Base-by-base conservation (phyloP, 2,888 invertebrate species). In the Tryphoninae sp. region DNA sequence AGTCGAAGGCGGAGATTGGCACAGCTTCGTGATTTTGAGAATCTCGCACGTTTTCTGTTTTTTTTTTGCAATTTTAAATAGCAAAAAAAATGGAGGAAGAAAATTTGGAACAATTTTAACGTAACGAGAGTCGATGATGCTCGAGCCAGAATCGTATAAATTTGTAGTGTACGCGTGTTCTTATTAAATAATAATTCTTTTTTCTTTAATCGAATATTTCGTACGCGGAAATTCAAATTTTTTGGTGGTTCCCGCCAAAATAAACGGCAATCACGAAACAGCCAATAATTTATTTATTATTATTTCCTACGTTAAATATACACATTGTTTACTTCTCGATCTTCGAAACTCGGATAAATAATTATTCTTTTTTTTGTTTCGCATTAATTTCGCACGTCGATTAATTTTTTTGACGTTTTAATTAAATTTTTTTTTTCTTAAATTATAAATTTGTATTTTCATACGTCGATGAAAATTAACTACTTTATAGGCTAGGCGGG, bases 231-330 rank as follows among this genome's bases (percentile, higher is more conserved):
- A 22, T 26, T 16, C 59, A 33, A 72, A 23, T 61, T 22, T 62
- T 53, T 33, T 33, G 33, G 33, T 33, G 49, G n/a, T 53, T 33
- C 61, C 13, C 22, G 62, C 45, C 4, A 55, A 62, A 51, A 53
- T 53, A 19, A 13, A 64, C 51, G 62, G 22, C 13, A 9, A 3
- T 45, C 16, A 26, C 65, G 45, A 58, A 0, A 23, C 49, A 33
- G 58, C 26, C 58, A 51, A 75, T 58, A 65, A 75, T 75, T 75
- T 74, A 75, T 75, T 75, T 74, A 74, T 64, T 65, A 74, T 65
- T 53, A 13, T 13, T 65, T 74, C 55, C 53, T 74, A 55, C 53
- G 33, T 11, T 40, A 58, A 67, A 45, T 74, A 65, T 42, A 55
- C 42, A 65, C 55, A 16, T 42, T 40, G 11, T 9, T 45, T 45